Conservation (phyloP, 2,888 invertebrate species). For the Rotaria macrura region DNA sequence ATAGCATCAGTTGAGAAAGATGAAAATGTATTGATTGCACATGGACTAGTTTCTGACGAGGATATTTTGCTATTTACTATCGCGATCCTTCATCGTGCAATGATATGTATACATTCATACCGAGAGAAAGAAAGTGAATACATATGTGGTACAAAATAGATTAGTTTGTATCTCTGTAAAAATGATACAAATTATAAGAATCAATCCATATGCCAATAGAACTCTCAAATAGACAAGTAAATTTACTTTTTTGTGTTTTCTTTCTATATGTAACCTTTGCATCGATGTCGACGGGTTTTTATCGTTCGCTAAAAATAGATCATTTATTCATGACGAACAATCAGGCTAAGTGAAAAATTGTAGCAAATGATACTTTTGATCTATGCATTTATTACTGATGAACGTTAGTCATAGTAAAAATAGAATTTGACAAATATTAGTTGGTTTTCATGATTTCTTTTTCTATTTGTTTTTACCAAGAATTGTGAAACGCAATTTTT, state of each 20-base stretch:
- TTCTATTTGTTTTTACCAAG: too few species aligned
- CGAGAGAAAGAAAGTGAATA: too few species aligned
- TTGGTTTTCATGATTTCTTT: too few species aligned
- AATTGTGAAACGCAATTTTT: too few species aligned
- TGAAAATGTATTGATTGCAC: not conserved
- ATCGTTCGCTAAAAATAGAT: not conserved
- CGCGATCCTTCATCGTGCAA: not conserved
- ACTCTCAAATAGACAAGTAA: not conserved
- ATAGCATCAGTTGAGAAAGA: too few species aligned
- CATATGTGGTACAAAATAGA: too few species aligned
- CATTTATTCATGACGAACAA: not conserved
- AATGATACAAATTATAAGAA: too few species aligned
- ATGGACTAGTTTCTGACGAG: not conserved
- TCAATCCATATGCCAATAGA: too few species aligned
- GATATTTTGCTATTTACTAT: not conserved
- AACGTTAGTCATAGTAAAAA: too few species aligned
- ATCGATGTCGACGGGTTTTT: not conserved
- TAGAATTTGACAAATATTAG: too few species aligned
- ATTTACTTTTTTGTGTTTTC: not conserved
- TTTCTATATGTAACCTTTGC: not conserved
- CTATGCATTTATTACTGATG: not conserved
- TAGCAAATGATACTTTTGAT: not conserved
- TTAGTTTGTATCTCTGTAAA: too few species aligned
- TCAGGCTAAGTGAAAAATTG: not conserved
- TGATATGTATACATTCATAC: not conserved